Evolutionary conservation across 2,888 invertebrate species (phyloP).

Genomic region (Drosophila anceps): DNA sequence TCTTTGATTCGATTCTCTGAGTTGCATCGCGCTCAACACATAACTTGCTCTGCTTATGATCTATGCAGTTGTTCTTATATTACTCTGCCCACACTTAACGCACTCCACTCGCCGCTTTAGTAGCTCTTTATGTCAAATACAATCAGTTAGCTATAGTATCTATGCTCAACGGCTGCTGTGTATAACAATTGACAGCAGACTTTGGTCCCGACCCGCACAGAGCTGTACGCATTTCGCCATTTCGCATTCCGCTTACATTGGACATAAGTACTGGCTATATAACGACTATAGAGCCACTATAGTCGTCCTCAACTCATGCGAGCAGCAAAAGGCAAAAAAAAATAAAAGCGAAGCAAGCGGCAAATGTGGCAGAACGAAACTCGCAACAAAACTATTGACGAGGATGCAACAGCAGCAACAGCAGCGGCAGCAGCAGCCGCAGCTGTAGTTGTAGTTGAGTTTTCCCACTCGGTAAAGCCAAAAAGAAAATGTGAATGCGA

Average conservation of each 20-base stretch:
- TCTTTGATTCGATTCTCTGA: neutral
- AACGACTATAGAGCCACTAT: constrained; percentile 45
- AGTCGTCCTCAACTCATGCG: constrained; percentile 40
- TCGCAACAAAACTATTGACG: constrained; percentile 26
- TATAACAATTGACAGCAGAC: neutral
- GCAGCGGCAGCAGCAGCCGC: constrained; percentile 11
- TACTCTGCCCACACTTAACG: neutral
- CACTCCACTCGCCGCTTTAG: neutral
- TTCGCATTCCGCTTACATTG: constrained; percentile 46
- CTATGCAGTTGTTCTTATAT: neutral
- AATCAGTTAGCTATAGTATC: neutral
- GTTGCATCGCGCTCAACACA: neutral
- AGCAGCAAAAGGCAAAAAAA: constrained; percentile 24
- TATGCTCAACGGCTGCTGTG: neutral
- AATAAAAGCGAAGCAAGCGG: constrained; percentile 55
- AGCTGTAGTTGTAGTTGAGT: constrained; percentile 6
- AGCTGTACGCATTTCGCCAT: constrained; percentile 14
- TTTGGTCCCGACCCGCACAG: constrained; percentile 2
- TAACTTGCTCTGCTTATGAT: neutral
- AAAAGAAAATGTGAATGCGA: constrained; percentile 51
- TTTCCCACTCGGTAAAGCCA: constrained; percentile 38
- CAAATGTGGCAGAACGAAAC: constrained; percentile 65
- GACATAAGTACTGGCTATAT: constrained; percentile 49
- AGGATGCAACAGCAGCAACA: constrained; percentile 20
- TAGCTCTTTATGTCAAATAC: constrained; percentile 5